A percentile compares a stretch with the other conserved stretches of the same genome.
These are phyloP conservation scores for Agrotis clavis DNA, from an alignment of 2,888 invertebrate genomes.

Conservation along the genomic window DNA sequence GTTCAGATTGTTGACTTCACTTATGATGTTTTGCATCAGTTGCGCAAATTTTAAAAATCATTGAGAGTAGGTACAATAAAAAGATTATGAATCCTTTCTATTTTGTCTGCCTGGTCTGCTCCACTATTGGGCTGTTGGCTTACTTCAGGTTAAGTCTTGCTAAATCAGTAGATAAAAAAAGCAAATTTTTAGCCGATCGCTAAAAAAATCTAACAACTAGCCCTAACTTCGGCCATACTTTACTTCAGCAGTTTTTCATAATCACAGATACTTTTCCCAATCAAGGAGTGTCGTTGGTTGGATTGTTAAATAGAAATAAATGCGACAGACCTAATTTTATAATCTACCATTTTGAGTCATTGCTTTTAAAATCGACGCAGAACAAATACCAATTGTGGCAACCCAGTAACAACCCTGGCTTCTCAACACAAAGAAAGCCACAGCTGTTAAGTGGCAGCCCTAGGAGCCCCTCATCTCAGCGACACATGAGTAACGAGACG, in stretches of 20 bases:
- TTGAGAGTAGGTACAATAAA: background rate
- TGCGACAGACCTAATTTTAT: too few relatives aligned
- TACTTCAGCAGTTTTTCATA: background rate
- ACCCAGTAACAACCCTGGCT: background rate
- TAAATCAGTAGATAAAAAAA: too few relatives aligned
- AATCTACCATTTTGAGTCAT: too few relatives aligned
- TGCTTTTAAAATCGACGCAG: too few relatives aligned
- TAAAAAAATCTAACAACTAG: too few relatives aligned
- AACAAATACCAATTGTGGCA: background rate
- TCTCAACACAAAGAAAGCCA: slow-evolving; percentile 29
- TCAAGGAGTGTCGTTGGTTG: too few relatives aligned
- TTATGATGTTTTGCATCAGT: background rate
- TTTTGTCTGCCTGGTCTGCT: too few relatives aligned
- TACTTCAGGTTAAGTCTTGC: background rate
- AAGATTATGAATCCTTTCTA: background rate
- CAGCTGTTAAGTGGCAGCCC: slow-evolving; percentile 28
- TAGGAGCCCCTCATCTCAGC: slow-evolving; percentile 43
- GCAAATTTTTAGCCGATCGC: too few relatives aligned
- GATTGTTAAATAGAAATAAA: too few relatives aligned
- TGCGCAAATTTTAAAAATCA: too few relatives aligned
- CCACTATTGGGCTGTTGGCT: too few relatives aligned
- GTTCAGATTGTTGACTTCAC: background rate
- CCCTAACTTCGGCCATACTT: background rate
- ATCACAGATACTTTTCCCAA: background rate
- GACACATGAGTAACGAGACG: slow-evolving; percentile 68